Percentiles rank a stretch among this genome's conserved stretches.
These are phyloP conservation scores for Folsomia manolachei DNA, from an alignment of 2,888 invertebrate species.

Conservation along the genomic window DNA sequence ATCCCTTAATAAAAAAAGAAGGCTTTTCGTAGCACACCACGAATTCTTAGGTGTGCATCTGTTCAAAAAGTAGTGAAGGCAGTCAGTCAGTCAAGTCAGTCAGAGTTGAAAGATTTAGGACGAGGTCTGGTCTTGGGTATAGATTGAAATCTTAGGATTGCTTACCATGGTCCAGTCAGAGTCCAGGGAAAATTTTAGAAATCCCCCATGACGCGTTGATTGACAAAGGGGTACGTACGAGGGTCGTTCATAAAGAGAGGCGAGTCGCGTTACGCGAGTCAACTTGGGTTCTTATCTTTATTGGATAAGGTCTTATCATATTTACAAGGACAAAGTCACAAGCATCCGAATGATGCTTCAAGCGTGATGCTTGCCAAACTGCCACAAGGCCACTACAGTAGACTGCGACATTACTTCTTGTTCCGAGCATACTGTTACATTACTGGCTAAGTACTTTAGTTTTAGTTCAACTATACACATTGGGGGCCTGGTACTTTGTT, in stretches of 20 bases:
- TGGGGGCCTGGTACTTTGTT: not conserved
- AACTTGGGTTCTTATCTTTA: not conserved
- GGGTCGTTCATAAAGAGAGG: too few species aligned
- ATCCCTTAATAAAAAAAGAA: not conserved
- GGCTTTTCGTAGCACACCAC: not conserved
- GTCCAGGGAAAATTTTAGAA: too few species aligned
- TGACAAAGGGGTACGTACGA: conserved; percentile 24
- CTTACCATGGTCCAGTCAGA: not conserved
- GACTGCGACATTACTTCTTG: not conserved
- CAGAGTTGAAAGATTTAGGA: conserved; percentile 1
- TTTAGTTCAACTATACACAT: not conserved
- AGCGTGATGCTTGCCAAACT: too few species aligned
- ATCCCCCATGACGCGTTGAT: conserved; percentile 34
- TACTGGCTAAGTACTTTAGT: not conserved
- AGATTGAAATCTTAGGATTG: not conserved
- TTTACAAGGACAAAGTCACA: not conserved
- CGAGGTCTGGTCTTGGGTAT: not conserved
- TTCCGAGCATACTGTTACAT: not conserved
- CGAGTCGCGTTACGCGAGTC: too few species aligned
- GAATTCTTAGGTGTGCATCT: not conserved
- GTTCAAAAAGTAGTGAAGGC: not conserved
- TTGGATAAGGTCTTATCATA: not conserved
- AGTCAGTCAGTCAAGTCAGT: not conserved
- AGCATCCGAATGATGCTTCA: too few species aligned
- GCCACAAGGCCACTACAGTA: not conserved